Evolutionary conservation across 2,113 vertebrate species (phyloP), one percentile per base, ranked within the genome.

Genomic region (Labrus mixtus): DNA sequence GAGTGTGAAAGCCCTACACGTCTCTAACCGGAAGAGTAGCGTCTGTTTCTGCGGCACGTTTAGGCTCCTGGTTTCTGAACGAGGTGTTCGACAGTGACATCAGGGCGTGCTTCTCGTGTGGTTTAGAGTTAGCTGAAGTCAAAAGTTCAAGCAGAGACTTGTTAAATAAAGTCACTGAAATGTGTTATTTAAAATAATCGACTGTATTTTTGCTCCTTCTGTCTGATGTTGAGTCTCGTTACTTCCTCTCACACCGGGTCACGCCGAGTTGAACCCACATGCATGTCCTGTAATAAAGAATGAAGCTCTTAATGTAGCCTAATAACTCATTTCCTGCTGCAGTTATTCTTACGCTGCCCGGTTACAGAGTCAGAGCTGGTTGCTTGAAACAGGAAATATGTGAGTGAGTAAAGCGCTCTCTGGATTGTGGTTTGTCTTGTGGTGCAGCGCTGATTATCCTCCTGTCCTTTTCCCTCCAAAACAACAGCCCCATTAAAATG

Each of bases 281-380:
- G 65, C 16, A 74, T 29, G 19, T 54, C 11, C 23, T 58, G 19
- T 37, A 56, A 75, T 71, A 56, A 55, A 56, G 62, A 73, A 68
- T 71, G n/a, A 0, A 76, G 33, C 22, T 72, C 59, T 65, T 68
- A 72, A 78, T 76, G 74, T 79, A 20, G 41, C 10, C 0, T 68
- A 81, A 60, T 76, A 48, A 68, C 65, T 63, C 2, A 78, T 84
- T 75, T 79, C 81, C 81, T 78, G 71, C 45, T 57, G 60, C 65
- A 76, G 76, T 71, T 84, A 58, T 78, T 83, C 50, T 75, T 60
- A 59, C 39, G 10, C 59, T 50, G 20, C 43, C 59, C 71, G 29
- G 75, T 81, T 63, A 73, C 57, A 80, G 69, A 75, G 65, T 46
- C 53, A 54, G 51, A 67, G 25, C 56, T 59, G 53, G 29, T 41